Evolutionary conservation across 2,797 vertebrate genomes (phyloP), one percentile per base, ranked within the genome.

Genomic region (Oryzias sinensis): DNA sequence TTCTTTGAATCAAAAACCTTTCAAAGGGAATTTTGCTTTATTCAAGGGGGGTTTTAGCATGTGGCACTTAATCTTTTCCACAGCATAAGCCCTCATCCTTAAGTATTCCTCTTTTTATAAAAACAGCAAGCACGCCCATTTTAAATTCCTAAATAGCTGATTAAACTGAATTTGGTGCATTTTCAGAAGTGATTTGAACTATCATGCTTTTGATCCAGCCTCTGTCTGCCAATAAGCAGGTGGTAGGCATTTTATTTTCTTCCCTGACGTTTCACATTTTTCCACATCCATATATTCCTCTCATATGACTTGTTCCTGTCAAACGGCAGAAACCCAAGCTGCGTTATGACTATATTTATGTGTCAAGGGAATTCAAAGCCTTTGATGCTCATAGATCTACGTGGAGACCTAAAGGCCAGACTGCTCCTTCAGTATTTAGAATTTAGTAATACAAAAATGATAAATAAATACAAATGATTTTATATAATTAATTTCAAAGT

Each of bases 371-470:
- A 56, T 62, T 48, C 71, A 77, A 70, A 37, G 17, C 16, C 56
- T 67, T 75, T 61, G 53, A 62, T 6, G 13, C 43, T 43, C 42
- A 41, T 27, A 47, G 47, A 76, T 74, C 58, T 59, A 48, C 53
- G 64, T 67, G 13, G 24, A 24, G 43, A 41, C 48, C 64, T 58
- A 53, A 59, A 46, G 42, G 71, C 44, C 43, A 51, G 56, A 83
- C 53, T 73, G 66, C 79, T 81, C 80, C 70, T 78, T 70, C 76
- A 79, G 76, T 77, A 73, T 87, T 85, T 65, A 65, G 15, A 73
- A 53, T 46, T 48, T 48, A 59, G 47, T 47, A 75, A 63, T 52
- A 72, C 53, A 37, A 71, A 51, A 60, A 13, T 5, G 44, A 60
- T 25, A 43, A 6, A 22, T 22, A 3, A 37, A 37, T 3, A 37